Evolutionary conservation across 1,140 invertebrate genomes (phyloP).

Genomic region (Cydia fagiglandana): DNA sequence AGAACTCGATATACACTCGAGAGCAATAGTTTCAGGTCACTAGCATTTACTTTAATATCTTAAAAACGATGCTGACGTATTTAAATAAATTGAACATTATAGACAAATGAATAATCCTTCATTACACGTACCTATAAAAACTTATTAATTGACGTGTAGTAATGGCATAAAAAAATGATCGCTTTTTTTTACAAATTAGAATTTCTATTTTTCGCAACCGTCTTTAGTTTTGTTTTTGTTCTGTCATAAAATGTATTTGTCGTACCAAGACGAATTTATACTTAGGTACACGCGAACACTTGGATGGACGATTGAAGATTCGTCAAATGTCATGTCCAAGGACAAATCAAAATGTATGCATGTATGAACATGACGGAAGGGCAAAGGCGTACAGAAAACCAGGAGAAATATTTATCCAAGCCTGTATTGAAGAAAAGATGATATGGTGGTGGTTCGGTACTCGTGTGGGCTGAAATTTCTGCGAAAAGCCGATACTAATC

Average conservation of each 20-base stretch:
- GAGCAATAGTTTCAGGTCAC: conserved; percentile 10
- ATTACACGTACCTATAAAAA: conserved; percentile 6
- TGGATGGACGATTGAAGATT: background rate
- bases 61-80: background rate
- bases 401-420: background rate
- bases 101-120: background rate
- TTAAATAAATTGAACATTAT: background rate
- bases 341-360: background rate
- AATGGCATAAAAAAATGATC: background rate
- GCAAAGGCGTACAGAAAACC: conserved; percentile 3
- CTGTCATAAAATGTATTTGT: background rate
- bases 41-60: background rate
- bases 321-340: background rate
- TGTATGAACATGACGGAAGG: background rate
- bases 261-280: background rate
- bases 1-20: background rate
- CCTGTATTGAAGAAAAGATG: background rate
- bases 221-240: background rate
- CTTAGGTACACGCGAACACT: background rate
- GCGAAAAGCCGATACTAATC: background rate
- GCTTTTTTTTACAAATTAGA: background rate
- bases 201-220: background rate
- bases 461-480: background rate
- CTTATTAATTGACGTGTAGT: background rate
- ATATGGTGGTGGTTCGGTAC: background rate